phyloP scores from a whole-genome alignment of 2,797 vertebrate species.

The Natrix natrix region DNA sequence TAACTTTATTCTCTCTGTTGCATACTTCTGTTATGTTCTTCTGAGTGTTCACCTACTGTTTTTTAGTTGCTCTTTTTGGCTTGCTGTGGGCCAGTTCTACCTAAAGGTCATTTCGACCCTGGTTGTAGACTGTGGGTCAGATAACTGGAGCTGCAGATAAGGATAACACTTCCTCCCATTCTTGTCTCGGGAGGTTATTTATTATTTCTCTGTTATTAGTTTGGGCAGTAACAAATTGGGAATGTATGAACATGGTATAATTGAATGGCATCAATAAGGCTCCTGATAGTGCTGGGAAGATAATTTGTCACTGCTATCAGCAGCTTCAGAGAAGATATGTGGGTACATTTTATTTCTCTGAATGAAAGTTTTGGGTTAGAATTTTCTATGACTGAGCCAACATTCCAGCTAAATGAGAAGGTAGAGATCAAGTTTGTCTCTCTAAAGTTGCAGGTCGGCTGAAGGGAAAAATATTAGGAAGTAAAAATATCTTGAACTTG shows the following conservation, averaged over 20 bases:
- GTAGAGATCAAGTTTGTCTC: background rate
- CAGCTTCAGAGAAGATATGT: constrained; percentile 15
- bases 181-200: constrained; percentile 52
- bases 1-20: constrained; percentile 8
- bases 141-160: constrained; percentile 59
- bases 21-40: background rate
- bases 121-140: constrained; percentile 43
- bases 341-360: background rate
- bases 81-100: background rate
- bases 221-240: constrained; percentile 57
- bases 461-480: background rate
- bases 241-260: constrained; percentile 41
- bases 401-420: background rate
- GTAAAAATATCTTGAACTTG: background rate
- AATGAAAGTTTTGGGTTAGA: background rate
- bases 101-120: constrained; percentile 29
- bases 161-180: constrained; percentile 43
- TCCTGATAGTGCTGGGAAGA: constrained; percentile 23
- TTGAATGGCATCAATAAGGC: constrained; percentile 40
- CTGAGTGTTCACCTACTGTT: background rate
- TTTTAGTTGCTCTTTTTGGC: background rate
- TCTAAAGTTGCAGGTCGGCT: background rate
- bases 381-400: background rate
- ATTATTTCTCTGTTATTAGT: constrained; percentile 43
- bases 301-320: constrained; percentile 1